Evolutionary conservation across 2,113 vertebrate species (phyloP).

Genomic region (Prinia subflava): DNA sequence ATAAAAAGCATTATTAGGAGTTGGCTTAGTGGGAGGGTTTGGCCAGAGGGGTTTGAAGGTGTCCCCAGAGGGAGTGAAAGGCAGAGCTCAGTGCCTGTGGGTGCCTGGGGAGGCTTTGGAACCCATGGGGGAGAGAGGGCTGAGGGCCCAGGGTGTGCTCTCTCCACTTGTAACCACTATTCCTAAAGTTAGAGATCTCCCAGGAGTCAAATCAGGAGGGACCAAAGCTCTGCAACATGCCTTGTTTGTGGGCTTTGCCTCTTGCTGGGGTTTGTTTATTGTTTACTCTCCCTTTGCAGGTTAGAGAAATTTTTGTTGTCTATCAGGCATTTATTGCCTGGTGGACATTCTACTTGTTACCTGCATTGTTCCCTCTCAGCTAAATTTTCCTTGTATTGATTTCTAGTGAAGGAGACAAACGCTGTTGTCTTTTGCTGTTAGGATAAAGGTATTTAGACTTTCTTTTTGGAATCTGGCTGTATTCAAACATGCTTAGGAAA

Average conservation of each 20-base stretch:
- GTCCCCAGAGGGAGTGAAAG: background rate
- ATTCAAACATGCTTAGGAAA: background rate
- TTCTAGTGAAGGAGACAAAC: background rate
- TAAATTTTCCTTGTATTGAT: background rate
- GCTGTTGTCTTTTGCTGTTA: background rate
- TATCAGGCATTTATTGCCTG: background rate
- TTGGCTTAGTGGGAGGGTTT: background rate
- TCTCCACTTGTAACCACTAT: background rate
- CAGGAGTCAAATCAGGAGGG: background rate
- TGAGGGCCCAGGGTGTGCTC: background rate
- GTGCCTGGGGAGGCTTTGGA: background rate
- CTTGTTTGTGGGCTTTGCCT: background rate
- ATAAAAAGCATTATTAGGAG: conserved; percentile 35
- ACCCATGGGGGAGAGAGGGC: background rate
- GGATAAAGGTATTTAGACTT: background rate
- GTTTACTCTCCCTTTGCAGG: background rate
- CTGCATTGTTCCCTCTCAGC: background rate
- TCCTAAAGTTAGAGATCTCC: conserved; percentile 21
- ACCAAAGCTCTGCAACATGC: background rate
- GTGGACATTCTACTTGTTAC: background rate
- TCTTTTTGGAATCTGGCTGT: background rate
- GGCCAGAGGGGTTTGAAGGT: background rate
- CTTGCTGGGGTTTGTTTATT: background rate
- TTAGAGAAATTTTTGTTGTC: background rate
- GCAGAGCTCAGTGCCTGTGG: background rate